These are phyloP conservation scores for Clarias gariepinus DNA, from an alignment of 2,113 vertebrate genomes.

Conservation along the genomic window DNA sequence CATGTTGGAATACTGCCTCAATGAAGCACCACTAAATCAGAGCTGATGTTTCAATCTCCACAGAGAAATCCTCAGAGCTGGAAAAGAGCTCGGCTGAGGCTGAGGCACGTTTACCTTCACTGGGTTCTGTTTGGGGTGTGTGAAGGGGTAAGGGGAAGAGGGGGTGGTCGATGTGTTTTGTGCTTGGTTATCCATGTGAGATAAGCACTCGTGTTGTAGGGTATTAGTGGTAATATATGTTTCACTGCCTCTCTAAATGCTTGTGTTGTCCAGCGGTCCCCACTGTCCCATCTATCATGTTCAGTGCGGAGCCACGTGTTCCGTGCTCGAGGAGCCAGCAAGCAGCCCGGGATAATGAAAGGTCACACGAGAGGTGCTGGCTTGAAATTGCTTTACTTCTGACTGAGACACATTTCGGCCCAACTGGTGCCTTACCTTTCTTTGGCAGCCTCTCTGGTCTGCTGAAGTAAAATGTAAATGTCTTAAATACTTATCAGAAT, in stretches of 20 bases:
- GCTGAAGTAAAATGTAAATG: conserved; percentile 49
- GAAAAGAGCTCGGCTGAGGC: conserved; percentile 17
- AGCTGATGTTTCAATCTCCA: conserved; percentile 60
- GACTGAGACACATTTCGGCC: conserved; percentile 52
- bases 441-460: conserved; percentile 26
- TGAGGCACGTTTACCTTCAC: background rate
- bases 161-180: conserved; percentile 52
- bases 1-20: conserved; percentile 30
- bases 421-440: conserved; percentile 39
- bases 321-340: conserved; percentile 65
- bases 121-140: conserved; percentile 12
- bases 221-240: conserved; percentile 52
- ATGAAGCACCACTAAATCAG: conserved; percentile 25
- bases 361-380: conserved; percentile 65
- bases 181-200: conserved; percentile 58
- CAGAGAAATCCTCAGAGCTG: conserved; percentile 61
- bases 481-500: conserved; percentile 47
- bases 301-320: conserved; percentile 60
- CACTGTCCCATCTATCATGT: conserved; percentile 72
- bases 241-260: conserved; percentile 61
- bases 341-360: conserved; percentile 71
- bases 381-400: conserved; percentile 74
- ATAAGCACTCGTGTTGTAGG: conserved; percentile 56
- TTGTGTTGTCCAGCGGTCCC: conserved; percentile 67
- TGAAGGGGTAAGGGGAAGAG: conserved; percentile 2